Base-by-base conservation (phyloP, 37 sponge, comb jelly and placozoan genomes). In the Beroe forskalii region DNA sequence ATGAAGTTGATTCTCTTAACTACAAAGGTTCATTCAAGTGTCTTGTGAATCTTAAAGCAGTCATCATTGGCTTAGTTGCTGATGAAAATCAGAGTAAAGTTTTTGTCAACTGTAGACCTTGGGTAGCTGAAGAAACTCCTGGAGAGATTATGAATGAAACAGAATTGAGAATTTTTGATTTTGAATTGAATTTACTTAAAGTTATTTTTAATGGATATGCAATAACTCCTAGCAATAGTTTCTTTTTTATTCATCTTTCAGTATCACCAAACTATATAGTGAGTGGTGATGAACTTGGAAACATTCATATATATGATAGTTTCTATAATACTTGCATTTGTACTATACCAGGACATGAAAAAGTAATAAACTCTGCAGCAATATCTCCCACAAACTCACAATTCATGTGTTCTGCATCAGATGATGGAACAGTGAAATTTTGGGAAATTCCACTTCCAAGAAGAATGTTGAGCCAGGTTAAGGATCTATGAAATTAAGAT, bases 31-130 rank as follows among this genome's bases (percentile, higher is more conserved):
- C 72, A 32, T 36, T 69, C 17, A 69, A 36, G 32, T 32, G 12
- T 32, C 6, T 69, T 36, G 72, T 69, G 28, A 32, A 69, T 28
- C 38, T 69, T 3, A 69, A 69, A 32, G 72, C 72, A 69, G 72
- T 37, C 23, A 38, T 80, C n/a, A 44, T 80, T 20, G 86, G 86
- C n/a, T 33, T 80, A 0, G 40, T 33, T 41, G 25, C 86, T 38
- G 40, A 80, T 38, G 4, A 23, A 41, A 80, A 22, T 80, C 30
- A n/a, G 28, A 30, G 40, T 19, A 80, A 41, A 80, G 86, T 80
- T 9, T 80, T 80, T 48, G 86, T 80, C 27, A 80, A 80, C 86
- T 80, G 60, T 25, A 80, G 86, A 80, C 55, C 86, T 1, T 80
- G 86, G 86, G 30, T 80, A 9, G 12, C 48, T 43, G 86, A 80